These are phyloP conservation scores for Melipona beecheii DNA, from an alignment of 2,888 invertebrate genomes.

Conservation along the genomic window DNA sequence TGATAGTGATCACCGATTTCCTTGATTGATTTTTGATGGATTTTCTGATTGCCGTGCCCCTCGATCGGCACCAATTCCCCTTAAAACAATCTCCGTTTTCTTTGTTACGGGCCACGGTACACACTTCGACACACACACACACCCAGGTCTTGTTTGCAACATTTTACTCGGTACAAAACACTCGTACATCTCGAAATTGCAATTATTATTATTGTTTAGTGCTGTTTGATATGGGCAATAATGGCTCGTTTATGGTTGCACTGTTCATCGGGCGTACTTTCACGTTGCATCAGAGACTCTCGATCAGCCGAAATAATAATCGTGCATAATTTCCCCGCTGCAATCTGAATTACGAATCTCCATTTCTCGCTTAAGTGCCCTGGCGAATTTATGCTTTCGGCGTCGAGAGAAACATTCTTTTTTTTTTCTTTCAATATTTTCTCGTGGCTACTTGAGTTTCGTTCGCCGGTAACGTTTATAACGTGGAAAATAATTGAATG, in stretches of 20 bases:
- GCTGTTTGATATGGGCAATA: conserved; percentile 73
- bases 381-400: neutral
- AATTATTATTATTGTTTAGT: conserved; percentile 76
- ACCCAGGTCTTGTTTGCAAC: neutral
- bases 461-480: neutral
- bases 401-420: neutral
- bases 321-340: conserved; percentile 9
- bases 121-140: neutral
- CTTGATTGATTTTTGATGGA: conserved; percentile 53
- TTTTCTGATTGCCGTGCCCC: conserved; percentile 35
- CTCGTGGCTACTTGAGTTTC: neutral
- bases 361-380: neutral
- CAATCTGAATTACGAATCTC: conserved; percentile 11
- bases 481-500: neutral
- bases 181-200: conserved; percentile 66
- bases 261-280: conserved; percentile 65
- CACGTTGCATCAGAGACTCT: conserved; percentile 65
- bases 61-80: neutral
- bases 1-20: conserved; percentile 52
- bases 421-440: neutral
- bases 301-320: conserved; percentile 34
- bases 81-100: conserved; percentile 27
- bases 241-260: conserved; percentile 64
- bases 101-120: conserved; percentile 9
- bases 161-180: conserved; percentile 12